A percentile compares a stretch with the other conserved stretches of the same genome.
Evolutionary conservation across 1,140 invertebrate genomes (phyloP).

Genomic region (Camponotus floridanus): DNA sequence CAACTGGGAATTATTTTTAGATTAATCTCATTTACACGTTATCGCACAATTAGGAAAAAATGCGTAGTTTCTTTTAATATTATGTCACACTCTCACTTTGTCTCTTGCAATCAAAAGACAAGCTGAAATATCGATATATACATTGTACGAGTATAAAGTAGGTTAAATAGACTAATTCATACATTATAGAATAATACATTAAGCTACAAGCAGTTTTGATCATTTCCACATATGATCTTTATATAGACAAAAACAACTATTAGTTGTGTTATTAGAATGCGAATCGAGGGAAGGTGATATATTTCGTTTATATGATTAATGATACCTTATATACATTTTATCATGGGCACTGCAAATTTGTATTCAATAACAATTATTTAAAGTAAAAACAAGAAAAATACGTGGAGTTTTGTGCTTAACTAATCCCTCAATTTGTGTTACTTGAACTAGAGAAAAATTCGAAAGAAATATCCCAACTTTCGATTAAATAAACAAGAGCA

Average conservation of each 20-base stretch:
- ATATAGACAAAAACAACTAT: neutral
- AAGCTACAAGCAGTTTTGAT: constrained; percentile 41
- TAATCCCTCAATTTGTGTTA: constrained; percentile 1
- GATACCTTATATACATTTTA: constrained; percentile 29
- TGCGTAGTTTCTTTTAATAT: constrained; percentile 13
- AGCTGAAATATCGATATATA: constrained; percentile 24
- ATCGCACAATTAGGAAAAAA: constrained; percentile 17
- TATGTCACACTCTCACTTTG: neutral
- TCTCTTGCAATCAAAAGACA: neutral
- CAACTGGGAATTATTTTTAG: constrained; percentile 19
- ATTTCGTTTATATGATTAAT: neutral
- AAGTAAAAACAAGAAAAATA: constrained; percentile 35
- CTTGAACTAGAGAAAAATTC: constrained; percentile 1
- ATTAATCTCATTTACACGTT: constrained; percentile 56
- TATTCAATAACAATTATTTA: constrained; percentile 5
- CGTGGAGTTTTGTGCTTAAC: neutral
- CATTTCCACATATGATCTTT: constrained; percentile 18
- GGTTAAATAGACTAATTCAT: constrained; percentile 41
- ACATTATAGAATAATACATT: constrained; percentile 6
- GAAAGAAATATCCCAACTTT: neutral
- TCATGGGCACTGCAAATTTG: neutral
- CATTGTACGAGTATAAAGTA: constrained; percentile 8
- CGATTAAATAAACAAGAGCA: neutral
- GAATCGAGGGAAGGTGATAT: neutral
- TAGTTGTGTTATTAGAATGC: constrained; percentile 17